Conservation (phyloP, 1,140 invertebrate genomes). For the Drosophila triauraria region DNA sequence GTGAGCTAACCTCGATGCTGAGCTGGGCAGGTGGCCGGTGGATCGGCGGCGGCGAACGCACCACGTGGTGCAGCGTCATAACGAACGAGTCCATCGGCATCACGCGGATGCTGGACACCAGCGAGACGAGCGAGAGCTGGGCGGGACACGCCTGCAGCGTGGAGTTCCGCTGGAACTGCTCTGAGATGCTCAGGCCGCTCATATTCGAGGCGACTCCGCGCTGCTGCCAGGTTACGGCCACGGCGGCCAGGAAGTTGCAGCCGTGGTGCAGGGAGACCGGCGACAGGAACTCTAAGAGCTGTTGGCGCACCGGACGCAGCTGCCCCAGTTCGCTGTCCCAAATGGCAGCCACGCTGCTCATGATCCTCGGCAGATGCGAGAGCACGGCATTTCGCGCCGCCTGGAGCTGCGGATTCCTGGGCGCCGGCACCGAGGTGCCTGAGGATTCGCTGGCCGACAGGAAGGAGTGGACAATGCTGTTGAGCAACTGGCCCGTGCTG, state of each 20-base stretch:
- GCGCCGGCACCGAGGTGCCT: conserved; percentile 47
- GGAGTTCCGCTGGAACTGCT: conserved; percentile 81
- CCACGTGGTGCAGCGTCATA: conserved; percentile 93
- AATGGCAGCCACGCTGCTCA: conserved; percentile 91
- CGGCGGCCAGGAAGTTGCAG: conserved; percentile 92
- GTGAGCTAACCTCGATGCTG: conserved; percentile 87
- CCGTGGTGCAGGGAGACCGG: conserved; percentile 95
- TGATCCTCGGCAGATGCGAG: conserved; percentile 92
- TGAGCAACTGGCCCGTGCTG: conserved; percentile 91
- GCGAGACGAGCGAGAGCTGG: conserved; percentile 92
- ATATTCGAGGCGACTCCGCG: conserved; percentile 82
- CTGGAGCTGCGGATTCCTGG: conserved; percentile 74
- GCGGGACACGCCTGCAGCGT: conserved; percentile 88
- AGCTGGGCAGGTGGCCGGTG: conserved; percentile 88
- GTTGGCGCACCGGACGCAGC: conserved; percentile 88
- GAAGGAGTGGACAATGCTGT: conserved; percentile 93
- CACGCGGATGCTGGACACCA: conserved; percentile 92
- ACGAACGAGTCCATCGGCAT: conserved; percentile 94
- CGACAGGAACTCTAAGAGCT: conserved; percentile 93
- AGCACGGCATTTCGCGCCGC: conserved; percentile 91
- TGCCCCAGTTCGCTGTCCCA: conserved; percentile 90
- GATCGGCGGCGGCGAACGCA: conserved; percentile 91
- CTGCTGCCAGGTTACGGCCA: conserved; percentile 96
- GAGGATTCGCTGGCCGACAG: conserved; percentile 85
- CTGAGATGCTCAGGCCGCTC: conserved; percentile 76